Percentiles rank a stretch among this genome's conserved stretches.
phyloP scores from a whole-genome alignment of 1,140 invertebrate species.

The Nixonia krombeini region DNA sequence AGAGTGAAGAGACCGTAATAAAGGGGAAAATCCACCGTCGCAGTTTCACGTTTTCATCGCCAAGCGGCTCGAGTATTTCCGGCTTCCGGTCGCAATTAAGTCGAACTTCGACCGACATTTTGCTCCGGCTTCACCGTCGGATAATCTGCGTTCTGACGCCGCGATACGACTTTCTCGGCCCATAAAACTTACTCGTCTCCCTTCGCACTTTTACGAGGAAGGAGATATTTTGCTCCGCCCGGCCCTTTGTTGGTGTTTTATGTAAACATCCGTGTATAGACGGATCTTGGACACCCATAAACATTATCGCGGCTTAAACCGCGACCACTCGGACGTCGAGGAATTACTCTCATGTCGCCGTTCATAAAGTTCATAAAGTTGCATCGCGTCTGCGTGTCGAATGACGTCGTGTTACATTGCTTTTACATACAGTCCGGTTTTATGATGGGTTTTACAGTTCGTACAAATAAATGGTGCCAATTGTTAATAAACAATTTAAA shows the following conservation, averaged over 20 bases:
- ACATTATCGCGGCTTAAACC: no score
- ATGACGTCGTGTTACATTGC: no score
- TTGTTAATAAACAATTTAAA: no score
- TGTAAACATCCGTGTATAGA: no score
- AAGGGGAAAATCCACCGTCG: slow-evolving; percentile 26
- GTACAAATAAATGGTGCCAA: no score
- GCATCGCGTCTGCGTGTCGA: no score
- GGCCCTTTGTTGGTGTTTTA: neutral
- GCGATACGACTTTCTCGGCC: neutral
- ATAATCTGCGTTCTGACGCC: slow-evolving; percentile 18
- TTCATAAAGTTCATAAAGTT: no score
- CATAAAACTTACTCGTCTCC: slow-evolving; percentile 11
- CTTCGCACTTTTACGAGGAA: neutral
- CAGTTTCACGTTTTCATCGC: slow-evolving; percentile 29
- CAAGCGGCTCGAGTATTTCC: slow-evolving; percentile 39
- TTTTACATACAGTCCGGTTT: no score
- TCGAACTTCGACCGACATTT: slow-evolving; percentile 26
- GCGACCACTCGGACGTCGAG: no score
- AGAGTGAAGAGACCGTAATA: slow-evolving; percentile 16
- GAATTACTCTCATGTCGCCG: no score
- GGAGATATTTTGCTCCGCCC: slow-evolving; percentile 10
- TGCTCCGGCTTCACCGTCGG: slow-evolving; percentile 8
- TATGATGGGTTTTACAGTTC: no score
- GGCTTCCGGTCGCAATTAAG: slow-evolving; percentile 48
- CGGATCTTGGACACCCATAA: no score